Base-by-base conservation (phyloP, 2,113 vertebrate genomes). In the Ochotona curzoniae region DNA sequence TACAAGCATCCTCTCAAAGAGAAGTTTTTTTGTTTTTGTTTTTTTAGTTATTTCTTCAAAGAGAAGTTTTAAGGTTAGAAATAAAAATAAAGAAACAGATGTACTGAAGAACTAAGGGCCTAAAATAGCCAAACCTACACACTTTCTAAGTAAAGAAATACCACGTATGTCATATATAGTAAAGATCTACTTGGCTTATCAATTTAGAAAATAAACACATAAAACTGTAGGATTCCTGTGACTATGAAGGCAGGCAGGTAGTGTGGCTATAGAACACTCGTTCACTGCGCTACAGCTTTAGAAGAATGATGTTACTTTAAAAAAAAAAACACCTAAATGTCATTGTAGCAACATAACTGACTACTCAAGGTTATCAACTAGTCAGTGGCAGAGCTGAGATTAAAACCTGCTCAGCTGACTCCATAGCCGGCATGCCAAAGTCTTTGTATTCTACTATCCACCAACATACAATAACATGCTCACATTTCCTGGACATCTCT, bases 101-200 rank as follows among this genome's bases (percentile, higher is more conserved):
- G 69, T 87, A 93, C 8, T 12, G 70, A 92, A 93, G 79, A 95
- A 94, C 67, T 44, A 17, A 86, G 49, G 8, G 63, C 51, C 25
- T 88, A 92, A 96, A 97, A 95, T 76, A 93, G 74, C 78, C 69
- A 85, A 93, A 95, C 35, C 47, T 83, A 78, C 30, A 90, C 15
- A 32, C 81, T 69, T 96, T 63, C 92, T 85, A 87, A 96, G 93
- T 96, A 95, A 96, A 96, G 90, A 35, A 95, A 94, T 83, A 89
- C 35, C 87, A 67, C 35, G 73, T 20, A 47, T 80, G 91, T 64
- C 35, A 75, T 20, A 47, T 80, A 90, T 64, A 85, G 94, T 60
- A 94, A 96, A 95, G 78, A 54, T 47, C 38, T 71, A 76, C 51
- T 83, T 78, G 38, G 28, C 35, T 88, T 83, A 69, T 74, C 81